Percentiles rank a stretch among this genome's conserved stretches.
phyloP scores from a whole-genome alignment of 2,113 vertebrate genomes.

The Mus spicilegus region DNA sequence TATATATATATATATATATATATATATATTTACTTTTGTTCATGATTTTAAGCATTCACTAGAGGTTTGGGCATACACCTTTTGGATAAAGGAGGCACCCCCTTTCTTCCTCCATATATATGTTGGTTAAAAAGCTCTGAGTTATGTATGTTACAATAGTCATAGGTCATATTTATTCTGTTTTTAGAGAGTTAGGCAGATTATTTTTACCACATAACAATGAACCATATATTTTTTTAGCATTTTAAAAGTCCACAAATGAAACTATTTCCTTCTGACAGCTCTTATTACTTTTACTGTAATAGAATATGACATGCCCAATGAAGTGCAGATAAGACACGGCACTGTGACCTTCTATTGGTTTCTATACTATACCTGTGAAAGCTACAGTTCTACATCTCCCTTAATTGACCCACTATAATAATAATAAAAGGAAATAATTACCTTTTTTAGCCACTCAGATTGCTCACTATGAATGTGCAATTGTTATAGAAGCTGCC shows the following conservation, averaged over 20 bases:
- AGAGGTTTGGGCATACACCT: no score
- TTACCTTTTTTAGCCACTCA: constrained; percentile 54
- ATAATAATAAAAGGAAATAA: constrained; percentile 72
- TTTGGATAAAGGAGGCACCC: no score
- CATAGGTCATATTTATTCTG: background rate
- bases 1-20: no score
- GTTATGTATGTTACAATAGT: background rate
- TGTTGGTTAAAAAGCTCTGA: background rate
- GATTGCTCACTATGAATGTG: constrained; percentile 38
- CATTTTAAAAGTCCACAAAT: constrained; percentile 48
- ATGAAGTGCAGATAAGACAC: constrained; percentile 52
- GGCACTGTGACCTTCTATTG: constrained; percentile 40
- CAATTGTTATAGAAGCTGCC: constrained; percentile 67
- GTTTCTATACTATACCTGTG: constrained; percentile 50
- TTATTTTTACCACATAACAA: constrained; percentile 35
- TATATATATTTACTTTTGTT: no score
- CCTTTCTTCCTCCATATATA: no score
- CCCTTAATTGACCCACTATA: constrained; percentile 59
- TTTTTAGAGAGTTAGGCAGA: background rate
- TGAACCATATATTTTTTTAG: background rate
- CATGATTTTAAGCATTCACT: no score
- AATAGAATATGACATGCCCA: constrained; percentile 26
- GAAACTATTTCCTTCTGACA: constrained; percentile 59
- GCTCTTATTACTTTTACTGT: constrained; percentile 23
- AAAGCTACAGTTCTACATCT: constrained; percentile 55